Percentiles rank a stretch among this genome's conserved stretches.
Conservation (phyloP, 2,888 invertebrate genomes). For the Panzeria rudis region DNA sequence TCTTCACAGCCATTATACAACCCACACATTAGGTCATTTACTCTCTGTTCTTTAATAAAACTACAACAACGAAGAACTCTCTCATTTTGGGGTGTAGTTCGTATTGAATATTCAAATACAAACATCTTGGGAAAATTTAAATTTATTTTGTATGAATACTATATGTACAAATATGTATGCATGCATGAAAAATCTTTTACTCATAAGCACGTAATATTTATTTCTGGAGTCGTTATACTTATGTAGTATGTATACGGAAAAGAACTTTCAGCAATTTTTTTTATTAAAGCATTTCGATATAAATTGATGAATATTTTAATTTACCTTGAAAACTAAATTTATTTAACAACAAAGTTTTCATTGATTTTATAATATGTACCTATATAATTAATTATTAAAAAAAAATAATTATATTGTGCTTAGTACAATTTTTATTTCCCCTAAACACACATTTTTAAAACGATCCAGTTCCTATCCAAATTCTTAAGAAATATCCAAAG, state of each 20-base stretch:
- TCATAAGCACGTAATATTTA: slow-evolving; percentile 67
- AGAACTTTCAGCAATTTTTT: neutral
- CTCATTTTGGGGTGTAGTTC: slow-evolving; percentile 69
- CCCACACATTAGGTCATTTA: slow-evolving; percentile 62
- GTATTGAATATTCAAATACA: slow-evolving; percentile 43
- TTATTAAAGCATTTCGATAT: neutral
- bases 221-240: slow-evolving; percentile 59
- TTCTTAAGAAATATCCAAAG: slow-evolving; percentile 25
- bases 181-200: slow-evolving; percentile 55
- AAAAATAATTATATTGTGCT: neutral
- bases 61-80: slow-evolving; percentile 35
- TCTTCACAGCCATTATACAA: slow-evolving; percentile 62
- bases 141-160: slow-evolving; percentile 35
- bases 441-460: neutral
- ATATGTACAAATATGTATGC: neutral
- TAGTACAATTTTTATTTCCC: neutral
- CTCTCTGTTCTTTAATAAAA: slow-evolving; percentile 56
- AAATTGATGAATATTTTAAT: neutral
- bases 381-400: neutral
- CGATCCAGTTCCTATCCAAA: slow-evolving; percentile 1
- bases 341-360: neutral
- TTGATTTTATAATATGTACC: neutral
- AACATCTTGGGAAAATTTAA: slow-evolving; percentile 61
- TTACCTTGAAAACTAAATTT: slow-evolving; percentile 13
- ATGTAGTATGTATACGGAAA: neutral